A percentile compares a stretch with the other conserved stretches of the same genome.
Evolutionary conservation across 2,113 vertebrate genomes (phyloP).

Genomic region (Prochilodus magdalenae): DNA sequence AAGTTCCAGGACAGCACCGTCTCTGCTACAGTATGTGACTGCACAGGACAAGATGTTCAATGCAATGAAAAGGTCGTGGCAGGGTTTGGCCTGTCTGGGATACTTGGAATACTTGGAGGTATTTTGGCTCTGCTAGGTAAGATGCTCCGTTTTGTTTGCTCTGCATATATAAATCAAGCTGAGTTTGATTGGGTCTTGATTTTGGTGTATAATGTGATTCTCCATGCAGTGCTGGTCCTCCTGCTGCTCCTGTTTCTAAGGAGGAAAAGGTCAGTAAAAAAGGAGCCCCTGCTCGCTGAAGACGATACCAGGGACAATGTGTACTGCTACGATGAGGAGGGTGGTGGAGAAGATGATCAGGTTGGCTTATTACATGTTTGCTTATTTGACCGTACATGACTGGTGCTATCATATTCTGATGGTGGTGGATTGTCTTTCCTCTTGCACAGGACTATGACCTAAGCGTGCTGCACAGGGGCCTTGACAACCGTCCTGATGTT

Average conservation of each 20-base stretch:
- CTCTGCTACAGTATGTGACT: constrained; percentile 82
- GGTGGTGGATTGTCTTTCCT: background rate
- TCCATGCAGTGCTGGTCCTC: constrained; percentile 81
- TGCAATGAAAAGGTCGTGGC: constrained; percentile 27
- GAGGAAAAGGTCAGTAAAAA: constrained; percentile 76
- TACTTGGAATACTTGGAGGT: constrained; percentile 89
- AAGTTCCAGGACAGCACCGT: constrained; percentile 73
- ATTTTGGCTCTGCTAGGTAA: constrained; percentile 88
- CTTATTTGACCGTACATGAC: background rate
- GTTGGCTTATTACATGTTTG: constrained; percentile 64
- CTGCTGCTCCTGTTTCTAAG: constrained; percentile 83
- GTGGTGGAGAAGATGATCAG: constrained; percentile 95
- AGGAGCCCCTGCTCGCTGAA: constrained; percentile 82
- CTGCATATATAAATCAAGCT: too few relatives aligned
- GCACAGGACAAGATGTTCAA: constrained; percentile 65
- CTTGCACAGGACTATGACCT: constrained; percentile 87
- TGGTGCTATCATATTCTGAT: background rate
- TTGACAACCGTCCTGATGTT: constrained; percentile 89
- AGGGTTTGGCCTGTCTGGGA: constrained; percentile 68
- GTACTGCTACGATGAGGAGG: constrained; percentile 92
- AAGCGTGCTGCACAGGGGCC: constrained; percentile 89
- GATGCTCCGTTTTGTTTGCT: constrained; percentile 10
- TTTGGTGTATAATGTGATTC: background rate
- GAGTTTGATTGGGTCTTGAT: background rate
- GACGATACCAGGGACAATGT: constrained; percentile 89